Conservation (phyloP, 2,888 invertebrate species). For the Gymnocheta viridis region DNA sequence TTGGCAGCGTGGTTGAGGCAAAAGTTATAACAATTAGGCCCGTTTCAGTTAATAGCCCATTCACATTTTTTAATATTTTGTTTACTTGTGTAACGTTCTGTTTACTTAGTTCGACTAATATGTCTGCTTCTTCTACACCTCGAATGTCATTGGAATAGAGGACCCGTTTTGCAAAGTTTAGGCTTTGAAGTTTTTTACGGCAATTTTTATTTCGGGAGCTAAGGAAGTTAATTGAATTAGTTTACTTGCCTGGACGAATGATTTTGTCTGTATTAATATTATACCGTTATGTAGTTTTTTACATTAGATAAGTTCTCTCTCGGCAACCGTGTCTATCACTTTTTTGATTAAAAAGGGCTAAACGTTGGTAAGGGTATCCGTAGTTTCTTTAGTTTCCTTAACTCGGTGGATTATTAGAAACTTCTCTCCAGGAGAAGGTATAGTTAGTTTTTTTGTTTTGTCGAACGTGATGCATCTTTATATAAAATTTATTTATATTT, state of each 20-base stretch:
- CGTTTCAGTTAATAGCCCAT: neutral
- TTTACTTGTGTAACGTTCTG: conserved; percentile 6
- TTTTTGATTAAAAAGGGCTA: neutral
- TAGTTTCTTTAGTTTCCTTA: conserved; percentile 10
- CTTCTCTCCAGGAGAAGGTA: too few relatives aligned
- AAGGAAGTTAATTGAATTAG: conserved; percentile 8
- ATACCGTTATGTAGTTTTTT: conserved; percentile 1
- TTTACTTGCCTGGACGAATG: neutral
- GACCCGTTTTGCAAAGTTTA: conserved; percentile 5
- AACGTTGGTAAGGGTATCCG: conserved; percentile 1
- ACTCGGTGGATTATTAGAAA: conserved; percentile 1
- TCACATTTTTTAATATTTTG: conserved; percentile 1
- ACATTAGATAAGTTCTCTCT: neutral
- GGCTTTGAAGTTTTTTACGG: neutral
- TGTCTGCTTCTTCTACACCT: too few relatives aligned
- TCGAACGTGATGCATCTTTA: too few relatives aligned
- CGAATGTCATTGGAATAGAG: conserved; percentile 28
- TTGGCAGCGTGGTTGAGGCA: neutral
- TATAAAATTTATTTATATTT: too few relatives aligned
- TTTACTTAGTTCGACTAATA: neutral
- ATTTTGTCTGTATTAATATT: neutral
- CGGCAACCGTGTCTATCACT: conserved; percentile 4
- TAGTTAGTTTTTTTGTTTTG: too few relatives aligned
- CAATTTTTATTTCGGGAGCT: neutral
- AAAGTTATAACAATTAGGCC: too few relatives aligned